Conservation (phyloP, 2,888 invertebrate species). For the Galeruca laticollis region DNA sequence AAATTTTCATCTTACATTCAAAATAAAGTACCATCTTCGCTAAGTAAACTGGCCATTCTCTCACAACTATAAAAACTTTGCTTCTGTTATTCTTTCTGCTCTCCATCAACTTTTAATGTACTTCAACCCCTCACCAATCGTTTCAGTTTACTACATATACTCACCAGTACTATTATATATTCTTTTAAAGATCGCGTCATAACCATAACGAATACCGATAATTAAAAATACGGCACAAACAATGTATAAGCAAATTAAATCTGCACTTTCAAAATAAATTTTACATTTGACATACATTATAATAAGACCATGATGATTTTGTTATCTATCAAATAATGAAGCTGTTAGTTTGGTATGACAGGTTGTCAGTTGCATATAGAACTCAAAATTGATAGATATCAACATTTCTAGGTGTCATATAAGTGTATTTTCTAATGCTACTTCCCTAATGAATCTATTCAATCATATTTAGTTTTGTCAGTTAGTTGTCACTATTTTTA, state of each 20-base stretch:
- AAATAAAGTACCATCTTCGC: too few species aligned
- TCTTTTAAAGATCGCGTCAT: neutral
- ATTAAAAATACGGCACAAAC: conserved; percentile 2
- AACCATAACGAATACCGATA: neutral
- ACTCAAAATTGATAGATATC: too few species aligned
- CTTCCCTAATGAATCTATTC: too few species aligned
- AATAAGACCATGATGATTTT: too few species aligned
- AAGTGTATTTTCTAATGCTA: too few species aligned
- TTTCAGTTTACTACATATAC: neutral
- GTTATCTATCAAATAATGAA: too few species aligned
- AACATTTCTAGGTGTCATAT: too few species aligned
- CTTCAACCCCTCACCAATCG: neutral
- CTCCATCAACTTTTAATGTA: neutral
- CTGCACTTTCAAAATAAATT: conserved; percentile 6
- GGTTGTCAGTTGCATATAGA: neutral
- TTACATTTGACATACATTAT: conserved; percentile 12
- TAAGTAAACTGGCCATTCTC: neutral
- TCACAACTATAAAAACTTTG: neutral
- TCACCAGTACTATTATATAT: neutral
- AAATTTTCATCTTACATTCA: too few species aligned
- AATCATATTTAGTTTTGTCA: too few species aligned
- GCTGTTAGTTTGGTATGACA: neutral
- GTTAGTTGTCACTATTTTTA: too few species aligned
- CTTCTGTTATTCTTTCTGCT: neutral
- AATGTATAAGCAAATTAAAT: neutral